These are phyloP conservation scores for Drosophila aldrichi DNA, from an alignment of 2,888 invertebrate genomes.

Conservation along the genomic window DNA sequence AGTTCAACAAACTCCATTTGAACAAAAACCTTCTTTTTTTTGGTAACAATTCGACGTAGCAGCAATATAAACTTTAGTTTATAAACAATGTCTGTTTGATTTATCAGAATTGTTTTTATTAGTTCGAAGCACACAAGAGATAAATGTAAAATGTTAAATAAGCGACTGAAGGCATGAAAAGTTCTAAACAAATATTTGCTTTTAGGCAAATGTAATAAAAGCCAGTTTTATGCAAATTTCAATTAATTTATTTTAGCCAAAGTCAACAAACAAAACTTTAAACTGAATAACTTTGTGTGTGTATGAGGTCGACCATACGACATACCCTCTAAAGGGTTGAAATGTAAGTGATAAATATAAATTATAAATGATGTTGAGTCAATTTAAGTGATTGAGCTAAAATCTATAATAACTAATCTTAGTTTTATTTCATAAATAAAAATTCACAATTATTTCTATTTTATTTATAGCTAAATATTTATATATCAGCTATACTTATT, in stretches of 20 bases:
- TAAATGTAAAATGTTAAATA: constrained; percentile 4
- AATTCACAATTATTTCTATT: neutral
- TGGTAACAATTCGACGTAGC: constrained; percentile 60
- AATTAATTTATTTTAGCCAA: constrained; percentile 16
- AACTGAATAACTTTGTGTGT: neutral
- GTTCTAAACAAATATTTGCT: neutral
- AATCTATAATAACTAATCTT: neutral
- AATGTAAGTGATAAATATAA: neutral
- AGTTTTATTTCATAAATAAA: neutral
- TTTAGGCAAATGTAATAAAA: constrained; percentile 20
- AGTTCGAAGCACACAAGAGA: neutral
- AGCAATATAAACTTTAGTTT: neutral
- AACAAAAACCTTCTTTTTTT: constrained; percentile 11
- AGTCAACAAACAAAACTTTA: neutral
- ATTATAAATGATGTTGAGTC: neutral
- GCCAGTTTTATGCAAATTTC: constrained; percentile 8
- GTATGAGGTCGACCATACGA: neutral
- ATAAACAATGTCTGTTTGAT: neutral
- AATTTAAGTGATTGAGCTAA: neutral
- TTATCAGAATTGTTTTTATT: neutral
- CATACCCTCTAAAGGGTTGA: neutral
- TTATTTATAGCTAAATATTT: neutral
- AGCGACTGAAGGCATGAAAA: neutral
- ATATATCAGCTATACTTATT: too few species aligned
- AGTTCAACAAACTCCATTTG: neutral